Base-by-base conservation (phyloP, 2,797 vertebrate species). In the Poeciliopsis gracilis region DNA sequence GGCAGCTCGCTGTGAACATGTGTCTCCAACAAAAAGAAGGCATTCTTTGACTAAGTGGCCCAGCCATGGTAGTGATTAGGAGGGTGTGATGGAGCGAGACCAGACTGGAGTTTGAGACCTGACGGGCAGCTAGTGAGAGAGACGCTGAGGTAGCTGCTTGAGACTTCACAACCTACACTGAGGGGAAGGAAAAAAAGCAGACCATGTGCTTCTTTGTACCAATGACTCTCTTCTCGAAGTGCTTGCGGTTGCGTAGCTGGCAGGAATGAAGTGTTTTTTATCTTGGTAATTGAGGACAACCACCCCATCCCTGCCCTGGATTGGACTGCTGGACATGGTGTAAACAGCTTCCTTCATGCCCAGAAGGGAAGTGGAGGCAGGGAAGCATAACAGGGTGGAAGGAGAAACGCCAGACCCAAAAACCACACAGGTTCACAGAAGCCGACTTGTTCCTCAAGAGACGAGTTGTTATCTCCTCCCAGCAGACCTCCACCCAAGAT, bases 251-350 rank as follows among this genome's bases (percentile, higher is more conserved):
- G 69, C 84, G 80, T 81, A 83, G 84, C 87, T 80, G 78, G 85
- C 55, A 43, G 77, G 84, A 83, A 93, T 89, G 87, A 79, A 92
- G 84, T 59, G 87, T 75, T 91, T 91, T 93, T 92, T 77, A 90
- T 92, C 41, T 18, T 84, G 80, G 86, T 96, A 94, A 93, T 87
- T 96, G 93, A 96, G 94, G 96, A 90, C 90, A 95, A 95, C 93
- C 83, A 5, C 78, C 91, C 77, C 72, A n/a, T 82, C 85, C 82
- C 84, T 82, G 89, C 87, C 87, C 86, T 89, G 83, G 88, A 90
- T 92, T 92, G 93, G 87, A 73, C 86, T 20, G 61, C 84, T 59
- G 70, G 84, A 89, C 87, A 66, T 66, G 43, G 69, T 82, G 82
- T 89, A 91, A 91, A 91, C 86, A 82, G 86, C 82, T 86, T 85